These are phyloP conservation scores for Hetaerina americana DNA, from an alignment of 1,140 invertebrate species.

Conservation along the genomic window DNA sequence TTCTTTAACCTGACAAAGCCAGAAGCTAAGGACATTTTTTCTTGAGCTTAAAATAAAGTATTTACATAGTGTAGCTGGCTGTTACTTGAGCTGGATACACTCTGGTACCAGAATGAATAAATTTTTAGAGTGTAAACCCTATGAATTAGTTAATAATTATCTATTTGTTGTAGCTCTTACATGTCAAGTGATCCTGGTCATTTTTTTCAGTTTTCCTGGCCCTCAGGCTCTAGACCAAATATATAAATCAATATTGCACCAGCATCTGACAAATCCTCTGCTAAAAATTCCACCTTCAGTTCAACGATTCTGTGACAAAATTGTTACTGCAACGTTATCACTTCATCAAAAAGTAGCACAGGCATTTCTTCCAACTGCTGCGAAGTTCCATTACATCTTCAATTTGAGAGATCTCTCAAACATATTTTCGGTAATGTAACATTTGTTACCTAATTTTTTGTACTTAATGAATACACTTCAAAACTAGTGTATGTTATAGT, in stretches of 20 bases:
- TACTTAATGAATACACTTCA: too few species aligned
- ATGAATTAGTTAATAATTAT: conserved; percentile 1
- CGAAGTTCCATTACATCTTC: conserved; percentile 92
- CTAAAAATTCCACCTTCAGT: conserved; percentile 52
- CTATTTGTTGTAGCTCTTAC: conserved; percentile 6
- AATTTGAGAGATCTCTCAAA: conserved; percentile 87
- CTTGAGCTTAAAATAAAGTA: too few species aligned
- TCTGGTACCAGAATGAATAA: too few species aligned
- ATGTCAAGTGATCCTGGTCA: not conserved
- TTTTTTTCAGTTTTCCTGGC: conserved; percentile 57
- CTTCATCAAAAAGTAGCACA: conserved; percentile 63
- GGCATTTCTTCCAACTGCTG: conserved; percentile 77
- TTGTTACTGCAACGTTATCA: conserved; percentile 58
- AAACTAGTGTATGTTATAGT: too few species aligned
- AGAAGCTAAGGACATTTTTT: too few species aligned
- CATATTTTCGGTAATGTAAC: conserved; percentile 58
- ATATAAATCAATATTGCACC: conserved; percentile 65
- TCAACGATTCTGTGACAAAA: conserved; percentile 37
- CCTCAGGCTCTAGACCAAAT: conserved; percentile 69
- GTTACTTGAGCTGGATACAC: too few species aligned
- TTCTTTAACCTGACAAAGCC: too few species aligned
- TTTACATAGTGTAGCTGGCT: too few species aligned
- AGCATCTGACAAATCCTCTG: conserved; percentile 53
- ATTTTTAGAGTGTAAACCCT: too few species aligned
- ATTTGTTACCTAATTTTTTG: not conserved